Conservation (phyloP, 2,797 vertebrate species). For the Myotis myotis region DNA sequence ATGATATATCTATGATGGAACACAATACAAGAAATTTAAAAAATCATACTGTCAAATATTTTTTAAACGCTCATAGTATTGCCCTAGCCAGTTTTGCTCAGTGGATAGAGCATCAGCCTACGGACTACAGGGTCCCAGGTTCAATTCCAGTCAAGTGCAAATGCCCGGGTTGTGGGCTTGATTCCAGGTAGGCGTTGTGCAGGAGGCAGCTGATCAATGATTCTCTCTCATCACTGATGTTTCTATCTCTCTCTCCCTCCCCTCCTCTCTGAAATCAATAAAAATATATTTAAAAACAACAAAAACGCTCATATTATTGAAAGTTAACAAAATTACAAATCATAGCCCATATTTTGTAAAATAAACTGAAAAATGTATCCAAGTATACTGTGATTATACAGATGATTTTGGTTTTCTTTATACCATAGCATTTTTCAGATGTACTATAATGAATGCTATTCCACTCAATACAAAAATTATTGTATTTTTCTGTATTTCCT, state of each 20-base stretch:
- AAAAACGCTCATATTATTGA: neutral
- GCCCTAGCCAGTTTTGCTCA: too few species aligned
- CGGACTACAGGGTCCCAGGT: too few species aligned
- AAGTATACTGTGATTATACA: neutral
- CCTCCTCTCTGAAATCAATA: too few species aligned
- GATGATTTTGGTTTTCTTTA: slow-evolving; percentile 21
- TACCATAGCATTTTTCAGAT: slow-evolving; percentile 7
- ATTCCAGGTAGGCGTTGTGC: too few species aligned
- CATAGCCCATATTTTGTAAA: neutral
- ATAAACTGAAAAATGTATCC: slow-evolving; percentile 13
- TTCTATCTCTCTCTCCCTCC: too few species aligned
- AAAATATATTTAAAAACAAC: too few species aligned
- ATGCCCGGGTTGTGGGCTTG: too few species aligned
- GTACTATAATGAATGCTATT: neutral
- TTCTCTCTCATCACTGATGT: too few species aligned
- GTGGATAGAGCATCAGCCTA: too few species aligned
- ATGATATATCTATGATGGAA: neutral
- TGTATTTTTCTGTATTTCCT: slow-evolving; percentile 3
- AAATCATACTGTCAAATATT: neutral
- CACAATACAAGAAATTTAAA: slow-evolving; percentile 12
- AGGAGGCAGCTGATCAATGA: too few species aligned
- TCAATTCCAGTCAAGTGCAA: too few species aligned
- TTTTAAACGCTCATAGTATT: neutral
- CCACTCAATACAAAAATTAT: slow-evolving; percentile 25
- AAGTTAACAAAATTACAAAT: slow-evolving; percentile 34